Evolutionary conservation across 2,113 vertebrate species (phyloP).

Genomic region (Nibea albiflora): DNA sequence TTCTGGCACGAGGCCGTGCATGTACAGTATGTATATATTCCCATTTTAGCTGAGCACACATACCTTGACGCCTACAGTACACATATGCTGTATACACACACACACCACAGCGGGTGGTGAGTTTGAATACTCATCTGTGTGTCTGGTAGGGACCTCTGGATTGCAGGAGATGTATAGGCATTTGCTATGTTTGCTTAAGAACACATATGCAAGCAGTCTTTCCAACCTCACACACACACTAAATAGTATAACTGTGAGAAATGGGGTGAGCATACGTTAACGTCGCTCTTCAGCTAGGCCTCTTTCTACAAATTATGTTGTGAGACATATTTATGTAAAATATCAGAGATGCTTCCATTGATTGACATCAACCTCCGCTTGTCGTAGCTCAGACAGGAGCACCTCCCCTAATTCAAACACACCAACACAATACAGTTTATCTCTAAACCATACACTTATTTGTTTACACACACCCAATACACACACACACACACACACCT

Average conservation of each 20-base stretch:
- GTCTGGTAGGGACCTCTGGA: not conserved
- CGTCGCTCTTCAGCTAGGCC: too few relatives aligned
- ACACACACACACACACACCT: not conserved
- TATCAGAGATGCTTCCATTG: too few relatives aligned
- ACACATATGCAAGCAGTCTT: not conserved
- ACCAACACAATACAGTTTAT: slow-evolving; percentile 17
- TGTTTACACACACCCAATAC: slow-evolving; percentile 29
- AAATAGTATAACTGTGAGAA: too few relatives aligned
- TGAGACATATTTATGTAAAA: too few relatives aligned
- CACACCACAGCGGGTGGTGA: not conserved
- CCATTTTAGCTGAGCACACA: slow-evolving; percentile 69
- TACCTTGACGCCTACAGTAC: slow-evolving; percentile 39
- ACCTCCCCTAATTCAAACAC: not conserved
- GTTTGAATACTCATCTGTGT: slow-evolving; percentile 63
- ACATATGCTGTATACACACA: slow-evolving; percentile 32
- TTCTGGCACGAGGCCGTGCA: not conserved
- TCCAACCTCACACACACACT: slow-evolving; percentile 7
- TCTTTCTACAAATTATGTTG: too few relatives aligned
- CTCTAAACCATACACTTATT: not conserved
- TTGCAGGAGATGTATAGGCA: slow-evolving; percentile 20
- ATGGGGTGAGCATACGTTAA: too few relatives aligned
- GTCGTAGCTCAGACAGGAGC: too few relatives aligned
- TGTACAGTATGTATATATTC: slow-evolving; percentile 35
- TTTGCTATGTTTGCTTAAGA: slow-evolving; percentile 28
- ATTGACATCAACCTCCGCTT: too few relatives aligned